Percentiles rank a stretch among this genome's conserved stretches.
Evolutionary conservation across 1,140 invertebrate species (phyloP).

Genomic region (Sitophilus oryzae): DNA sequence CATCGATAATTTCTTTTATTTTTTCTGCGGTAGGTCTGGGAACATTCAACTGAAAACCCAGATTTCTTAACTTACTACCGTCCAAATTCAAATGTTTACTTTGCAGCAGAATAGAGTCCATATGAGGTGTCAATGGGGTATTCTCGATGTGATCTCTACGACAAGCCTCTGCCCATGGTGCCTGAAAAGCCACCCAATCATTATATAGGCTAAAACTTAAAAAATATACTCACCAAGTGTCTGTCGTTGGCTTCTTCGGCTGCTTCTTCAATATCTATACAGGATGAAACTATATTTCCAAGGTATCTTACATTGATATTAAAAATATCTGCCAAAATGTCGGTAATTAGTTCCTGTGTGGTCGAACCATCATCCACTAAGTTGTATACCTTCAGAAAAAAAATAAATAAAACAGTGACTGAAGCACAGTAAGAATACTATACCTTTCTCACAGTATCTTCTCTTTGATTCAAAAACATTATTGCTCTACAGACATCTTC

Average conservation of each 20-base stretch:
- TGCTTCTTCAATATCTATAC: conserved; percentile 69
- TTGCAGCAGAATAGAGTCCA: conserved; percentile 72
- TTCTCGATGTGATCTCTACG: conserved; percentile 67
- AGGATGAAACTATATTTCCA: conserved; percentile 68
- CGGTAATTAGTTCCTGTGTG: conserved; percentile 75
- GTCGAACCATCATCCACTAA: conserved; percentile 76
- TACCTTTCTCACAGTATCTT: conserved; percentile 45
- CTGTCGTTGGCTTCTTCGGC: conserved; percentile 89
- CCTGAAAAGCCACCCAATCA: not conserved
- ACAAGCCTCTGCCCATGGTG: conserved; percentile 83
- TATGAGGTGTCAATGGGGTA: conserved; percentile 80
- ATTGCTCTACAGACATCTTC: conserved; percentile 73
- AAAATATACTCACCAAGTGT: conserved; percentile 56
- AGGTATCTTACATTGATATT: conserved; percentile 82
- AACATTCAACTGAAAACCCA: conserved; percentile 52
- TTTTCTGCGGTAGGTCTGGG: conserved; percentile 56
- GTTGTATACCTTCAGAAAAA: conserved; percentile 62
- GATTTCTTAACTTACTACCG: conserved; percentile 57
- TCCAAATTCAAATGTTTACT: conserved; percentile 75
- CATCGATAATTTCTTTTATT: conserved; percentile 61
- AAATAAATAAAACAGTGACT: not conserved
- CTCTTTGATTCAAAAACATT: conserved; percentile 58
- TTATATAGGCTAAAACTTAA: not conserved
- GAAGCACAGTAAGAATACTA: not conserved
- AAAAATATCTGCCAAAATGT: conserved; percentile 75